A percentile compares a stretch with the other conserved stretches of the same genome.
These are phyloP conservation scores for Tetrao urogallus DNA, from an alignment of 2,113 vertebrate genomes.

Conservation along the genomic window DNA sequence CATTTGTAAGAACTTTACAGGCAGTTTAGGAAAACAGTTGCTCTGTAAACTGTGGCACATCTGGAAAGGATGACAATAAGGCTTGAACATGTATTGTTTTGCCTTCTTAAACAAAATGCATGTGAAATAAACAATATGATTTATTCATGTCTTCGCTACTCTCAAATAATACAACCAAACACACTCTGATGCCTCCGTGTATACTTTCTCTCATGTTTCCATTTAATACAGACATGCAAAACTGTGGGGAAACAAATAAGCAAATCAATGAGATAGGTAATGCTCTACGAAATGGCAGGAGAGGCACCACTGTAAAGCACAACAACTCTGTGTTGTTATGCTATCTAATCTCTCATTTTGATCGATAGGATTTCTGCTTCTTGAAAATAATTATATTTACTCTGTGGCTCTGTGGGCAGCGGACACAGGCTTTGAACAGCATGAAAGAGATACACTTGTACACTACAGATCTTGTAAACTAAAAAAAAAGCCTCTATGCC, in stretches of 20 bases:
- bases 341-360: background rate
- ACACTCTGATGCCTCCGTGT: background rate
- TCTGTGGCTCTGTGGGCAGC: background rate
- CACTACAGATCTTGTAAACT: background rate
- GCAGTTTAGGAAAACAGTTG: background rate
- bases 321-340: background rate
- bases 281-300: background rate
- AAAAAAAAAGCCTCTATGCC: background rate
- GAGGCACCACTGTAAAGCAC: background rate
- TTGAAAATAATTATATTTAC: background rate
- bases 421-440: background rate
- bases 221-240: background rate
- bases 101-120: slow-evolving; percentile 1
- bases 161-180: background rate
- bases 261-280: background rate
- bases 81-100: background rate
- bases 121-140: background rate
- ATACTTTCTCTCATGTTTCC: background rate
- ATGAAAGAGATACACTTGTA: background rate
- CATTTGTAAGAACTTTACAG: background rate
- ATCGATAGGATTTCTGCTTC: background rate
- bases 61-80: background rate
- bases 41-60: background rate
- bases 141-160: background rate
- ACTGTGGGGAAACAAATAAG: background rate